phyloP scores from a whole-genome alignment of 2,797 vertebrate species.

The Erpetoichthys calabaricus region DNA sequence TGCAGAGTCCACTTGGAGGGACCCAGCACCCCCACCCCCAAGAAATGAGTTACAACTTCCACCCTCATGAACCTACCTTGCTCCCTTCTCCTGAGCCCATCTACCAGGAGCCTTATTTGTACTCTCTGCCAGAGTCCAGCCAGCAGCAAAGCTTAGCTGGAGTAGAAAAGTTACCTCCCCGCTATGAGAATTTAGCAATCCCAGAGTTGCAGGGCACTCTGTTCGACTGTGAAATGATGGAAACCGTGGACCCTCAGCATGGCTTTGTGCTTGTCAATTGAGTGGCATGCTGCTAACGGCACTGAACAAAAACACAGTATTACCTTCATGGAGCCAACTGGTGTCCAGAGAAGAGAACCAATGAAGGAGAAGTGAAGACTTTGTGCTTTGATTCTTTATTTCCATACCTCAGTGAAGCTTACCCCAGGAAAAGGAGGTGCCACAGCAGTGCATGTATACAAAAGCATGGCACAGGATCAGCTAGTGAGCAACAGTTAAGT shows the following conservation, averaged over 20 bases:
- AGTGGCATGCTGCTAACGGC: slow-evolving; percentile 12
- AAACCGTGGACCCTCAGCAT: slow-evolving; percentile 89
- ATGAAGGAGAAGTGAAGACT: slow-evolving; percentile 29
- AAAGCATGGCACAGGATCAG: too few relatives aligned
- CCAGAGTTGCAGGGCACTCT: slow-evolving; percentile 60
- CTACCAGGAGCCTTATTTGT: slow-evolving; percentile 55
- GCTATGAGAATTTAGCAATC: slow-evolving; percentile 51
- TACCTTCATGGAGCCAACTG: slow-evolving; percentile 24
- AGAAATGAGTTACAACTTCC: slow-evolving; percentile 53
- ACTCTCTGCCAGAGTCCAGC: slow-evolving; percentile 44
- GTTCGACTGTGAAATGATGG: slow-evolving; percentile 94
- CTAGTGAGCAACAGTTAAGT: too few relatives aligned
- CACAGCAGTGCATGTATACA: too few relatives aligned
- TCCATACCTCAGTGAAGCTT: not conserved
- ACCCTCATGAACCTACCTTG: slow-evolving; percentile 44
- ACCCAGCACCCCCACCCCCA: slow-evolving; percentile 21
- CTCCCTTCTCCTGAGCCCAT: slow-evolving; percentile 33
- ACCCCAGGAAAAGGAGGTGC: too few relatives aligned
- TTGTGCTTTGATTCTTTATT: slow-evolving; percentile 25
- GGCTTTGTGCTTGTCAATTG: slow-evolving; percentile 92
- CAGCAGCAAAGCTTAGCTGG: slow-evolving; percentile 21
- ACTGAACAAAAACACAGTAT: slow-evolving; percentile 29
- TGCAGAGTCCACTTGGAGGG: slow-evolving; percentile 25
- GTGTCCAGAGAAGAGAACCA: slow-evolving; percentile 20
- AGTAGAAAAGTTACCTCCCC: slow-evolving; percentile 26